Conservation (phyloP, 2,888 invertebrate species). For the Mesopsocus fuscifrons region DNA sequence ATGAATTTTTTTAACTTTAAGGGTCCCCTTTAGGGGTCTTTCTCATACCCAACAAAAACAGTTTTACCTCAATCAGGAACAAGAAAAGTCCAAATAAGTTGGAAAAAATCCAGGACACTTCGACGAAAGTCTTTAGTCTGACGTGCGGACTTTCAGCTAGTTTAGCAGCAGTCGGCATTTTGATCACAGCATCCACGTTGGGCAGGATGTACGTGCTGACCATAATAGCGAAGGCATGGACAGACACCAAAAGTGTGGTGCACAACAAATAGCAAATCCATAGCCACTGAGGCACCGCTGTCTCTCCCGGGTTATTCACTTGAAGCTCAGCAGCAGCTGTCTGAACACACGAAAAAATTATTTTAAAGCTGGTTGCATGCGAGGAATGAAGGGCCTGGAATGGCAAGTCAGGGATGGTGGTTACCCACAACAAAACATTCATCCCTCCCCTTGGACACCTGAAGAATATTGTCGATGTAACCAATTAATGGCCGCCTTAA, state of each 20-base stretch:
- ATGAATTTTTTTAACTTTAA: too few relatives aligned
- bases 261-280: neutral
- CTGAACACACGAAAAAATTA: too few relatives aligned
- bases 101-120: neutral
- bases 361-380: too few relatives aligned
- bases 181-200: neutral
- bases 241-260: neutral
- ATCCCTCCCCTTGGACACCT: too few relatives aligned
- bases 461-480: too few relatives aligned
- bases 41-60: conserved; percentile 6
- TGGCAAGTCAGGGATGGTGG: too few relatives aligned
- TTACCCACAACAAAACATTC: too few relatives aligned
- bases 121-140: neutral
- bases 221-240: neutral
- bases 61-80: neutral
- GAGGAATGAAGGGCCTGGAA: too few relatives aligned
- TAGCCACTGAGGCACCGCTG: neutral
- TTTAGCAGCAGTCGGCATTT: neutral
- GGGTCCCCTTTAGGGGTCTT: neutral
- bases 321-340: neutral
- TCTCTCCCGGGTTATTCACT: neutral
- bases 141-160: neutral
- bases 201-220: neutral
- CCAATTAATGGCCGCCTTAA: too few relatives aligned
- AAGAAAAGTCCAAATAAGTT: neutral